phyloP scores from a whole-genome alignment of 2,113 vertebrate genomes.

The Sitta europaea region DNA sequence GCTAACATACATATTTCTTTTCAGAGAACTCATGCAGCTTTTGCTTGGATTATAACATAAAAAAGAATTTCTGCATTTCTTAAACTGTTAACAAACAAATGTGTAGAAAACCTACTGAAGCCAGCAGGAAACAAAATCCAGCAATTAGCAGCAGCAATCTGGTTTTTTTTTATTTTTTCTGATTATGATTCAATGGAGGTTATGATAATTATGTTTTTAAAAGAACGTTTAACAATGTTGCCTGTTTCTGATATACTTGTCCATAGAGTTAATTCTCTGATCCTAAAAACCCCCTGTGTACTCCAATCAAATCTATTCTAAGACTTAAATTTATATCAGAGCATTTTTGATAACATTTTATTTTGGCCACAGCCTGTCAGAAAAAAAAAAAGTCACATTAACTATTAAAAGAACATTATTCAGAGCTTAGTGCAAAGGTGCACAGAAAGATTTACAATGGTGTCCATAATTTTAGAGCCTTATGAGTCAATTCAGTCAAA shows the following conservation, averaged over 20 bases:
- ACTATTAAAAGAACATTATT: not conserved
- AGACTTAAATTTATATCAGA: not conserved
- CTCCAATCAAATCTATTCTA: not conserved
- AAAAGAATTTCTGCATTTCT: not conserved
- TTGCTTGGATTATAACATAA: not conserved
- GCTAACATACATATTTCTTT: not conserved
- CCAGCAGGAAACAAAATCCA: not conserved
- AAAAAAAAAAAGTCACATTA: not conserved
- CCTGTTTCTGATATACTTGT: not conserved
- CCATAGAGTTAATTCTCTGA: not conserved
- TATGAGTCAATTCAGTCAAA: not conserved
- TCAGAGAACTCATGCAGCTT: not conserved
- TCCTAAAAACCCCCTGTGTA: fast-evolving
- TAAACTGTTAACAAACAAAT: not conserved
- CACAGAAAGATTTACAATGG: not conserved
- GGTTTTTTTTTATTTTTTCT: not conserved
- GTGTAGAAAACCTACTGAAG: not conserved
- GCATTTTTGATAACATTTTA: not conserved
- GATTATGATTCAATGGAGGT: not conserved
- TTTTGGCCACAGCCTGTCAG: not conserved
- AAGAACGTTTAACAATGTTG: not conserved
- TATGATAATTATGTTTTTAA: not conserved
- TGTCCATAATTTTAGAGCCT: not conserved
- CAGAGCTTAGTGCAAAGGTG: not conserved
- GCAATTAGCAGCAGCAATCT: not conserved